Evolutionary conservation across 53 echinoderm and acorn worm genomes (phyloP), one percentile per base, ranked within the genome.

Genomic region (Actinopyga echinites): DNA sequence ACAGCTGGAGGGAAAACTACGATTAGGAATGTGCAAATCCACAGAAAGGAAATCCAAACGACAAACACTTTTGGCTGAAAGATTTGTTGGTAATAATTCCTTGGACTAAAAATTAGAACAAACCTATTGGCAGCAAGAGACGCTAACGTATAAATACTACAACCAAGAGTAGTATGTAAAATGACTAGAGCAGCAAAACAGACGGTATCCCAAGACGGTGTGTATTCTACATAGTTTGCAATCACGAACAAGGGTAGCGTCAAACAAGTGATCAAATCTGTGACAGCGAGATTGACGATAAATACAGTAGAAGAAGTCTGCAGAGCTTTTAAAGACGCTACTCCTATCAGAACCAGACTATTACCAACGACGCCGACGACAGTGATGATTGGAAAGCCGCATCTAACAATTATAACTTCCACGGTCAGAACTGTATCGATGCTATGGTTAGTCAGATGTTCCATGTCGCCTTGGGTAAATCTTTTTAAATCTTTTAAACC

Each of bases 21-120:
- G 24, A 74, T 26, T 1, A 45, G 22, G 1, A 44, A 9, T 26
- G 74, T 28, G 23, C 22, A 45, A 10, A n/a, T 9, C 74, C 74
- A 74, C 22, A 74, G 20, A 5, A 28, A 26, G 49, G 38, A 26
- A 21, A 74, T 37, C 74, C 74, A 74, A 7, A 74, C 0, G 22
- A 22, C 34, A 24, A 40, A 2, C 3, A 12, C 23, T 24, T 74
- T 74, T 8, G 21, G 20, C 9, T 38, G n/a, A 45, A 74, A 74
- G 2, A 74, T 23, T 74, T 20, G 37, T 22, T 4, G 74, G 17
- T 74, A 74, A 45, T 74, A 74, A 15, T 42, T 74, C 10, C 19
- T 24, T 19, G 74, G 74, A 74, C 74, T 74, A 21, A 74, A 44
- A 24, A 74, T 74, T 17, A 74, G 52, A 5, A 74, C 49, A 15